Percentiles rank a stretch among this genome's conserved stretches.
Conservation (phyloP, 1,140 invertebrate genomes). For the Olivierus martensii region DNA sequence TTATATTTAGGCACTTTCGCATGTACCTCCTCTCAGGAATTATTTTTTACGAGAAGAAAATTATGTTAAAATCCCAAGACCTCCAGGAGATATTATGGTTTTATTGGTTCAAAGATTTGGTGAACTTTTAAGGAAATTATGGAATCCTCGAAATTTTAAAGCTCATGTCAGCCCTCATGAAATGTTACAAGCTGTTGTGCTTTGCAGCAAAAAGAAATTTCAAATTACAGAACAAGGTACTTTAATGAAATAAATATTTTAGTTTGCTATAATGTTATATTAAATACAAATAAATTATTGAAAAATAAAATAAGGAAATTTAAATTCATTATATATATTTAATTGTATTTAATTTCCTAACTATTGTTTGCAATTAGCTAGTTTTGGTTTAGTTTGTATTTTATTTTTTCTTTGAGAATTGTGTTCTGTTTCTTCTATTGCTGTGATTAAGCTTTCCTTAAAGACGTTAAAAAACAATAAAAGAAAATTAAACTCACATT, state of each 20-base stretch:
- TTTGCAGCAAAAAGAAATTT: slow-evolving; percentile 96
- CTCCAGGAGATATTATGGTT: slow-evolving; percentile 81
- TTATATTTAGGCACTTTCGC: slow-evolving; percentile 67
- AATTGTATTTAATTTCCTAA: too few relatives aligned
- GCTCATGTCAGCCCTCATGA: slow-evolving; percentile 99
- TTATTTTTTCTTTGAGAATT: too few relatives aligned
- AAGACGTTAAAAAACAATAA: too few relatives aligned
- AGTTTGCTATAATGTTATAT: neutral
- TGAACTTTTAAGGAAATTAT: slow-evolving; percentile 91
- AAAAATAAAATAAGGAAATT: too few relatives aligned
- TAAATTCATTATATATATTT: too few relatives aligned
- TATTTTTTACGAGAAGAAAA: slow-evolving; percentile 91
- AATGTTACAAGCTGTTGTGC: slow-evolving; percentile 97
- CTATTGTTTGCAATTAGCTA: too few relatives aligned
- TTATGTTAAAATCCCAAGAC: slow-evolving; percentile 73
- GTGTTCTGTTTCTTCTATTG: too few relatives aligned
- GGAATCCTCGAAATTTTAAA: slow-evolving; percentile 99
- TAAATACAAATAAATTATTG: too few relatives aligned
- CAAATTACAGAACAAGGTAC: slow-evolving; percentile 95
- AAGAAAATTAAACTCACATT: too few relatives aligned
- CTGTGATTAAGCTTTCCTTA: too few relatives aligned
- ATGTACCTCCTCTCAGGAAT: slow-evolving; percentile 84
- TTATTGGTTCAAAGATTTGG: slow-evolving; percentile 93
- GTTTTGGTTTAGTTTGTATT: too few relatives aligned
- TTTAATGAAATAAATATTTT: neutral